These are phyloP conservation scores for Synergus umbraculus DNA, from an alignment of 2,888 invertebrate genomes.

Conservation along the genomic window DNA sequence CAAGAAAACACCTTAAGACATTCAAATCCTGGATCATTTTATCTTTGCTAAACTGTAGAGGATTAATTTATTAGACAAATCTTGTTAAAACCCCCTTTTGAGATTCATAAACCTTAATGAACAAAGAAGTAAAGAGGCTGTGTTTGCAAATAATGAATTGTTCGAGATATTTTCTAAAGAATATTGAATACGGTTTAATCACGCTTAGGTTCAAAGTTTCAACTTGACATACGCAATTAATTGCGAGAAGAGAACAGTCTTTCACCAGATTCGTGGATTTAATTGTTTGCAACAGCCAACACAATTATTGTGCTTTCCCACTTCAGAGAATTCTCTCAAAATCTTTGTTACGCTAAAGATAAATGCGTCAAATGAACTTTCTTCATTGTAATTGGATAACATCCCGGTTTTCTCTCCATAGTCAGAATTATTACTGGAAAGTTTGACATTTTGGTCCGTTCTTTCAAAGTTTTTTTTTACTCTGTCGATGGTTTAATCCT, in stretches of 20 bases:
- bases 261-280: background rate
- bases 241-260: background rate
- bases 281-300: conserved; percentile 18
- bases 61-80: background rate
- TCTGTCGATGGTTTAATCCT: conserved; percentile 52
- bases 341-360: background rate
- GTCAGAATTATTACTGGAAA: background rate
- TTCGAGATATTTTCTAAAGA: background rate
- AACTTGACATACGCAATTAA: background rate
- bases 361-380: conserved; percentile 6
- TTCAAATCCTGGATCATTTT: background rate
- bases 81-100: background rate
- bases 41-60: background rate
- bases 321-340: conserved; percentile 13
- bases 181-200: background rate
- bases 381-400: conserved; percentile 9
- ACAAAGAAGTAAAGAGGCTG: background rate
- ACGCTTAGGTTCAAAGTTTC: background rate
- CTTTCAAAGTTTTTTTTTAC: background rate
- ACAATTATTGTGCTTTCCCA: conserved; percentile 13
- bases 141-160: background rate
- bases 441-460: background rate
- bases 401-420: background rate
- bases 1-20: background rate
- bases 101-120: background rate